Base-by-base conservation (phyloP, 2,797 vertebrate species). In the Threskiornis aethiopicus region DNA sequence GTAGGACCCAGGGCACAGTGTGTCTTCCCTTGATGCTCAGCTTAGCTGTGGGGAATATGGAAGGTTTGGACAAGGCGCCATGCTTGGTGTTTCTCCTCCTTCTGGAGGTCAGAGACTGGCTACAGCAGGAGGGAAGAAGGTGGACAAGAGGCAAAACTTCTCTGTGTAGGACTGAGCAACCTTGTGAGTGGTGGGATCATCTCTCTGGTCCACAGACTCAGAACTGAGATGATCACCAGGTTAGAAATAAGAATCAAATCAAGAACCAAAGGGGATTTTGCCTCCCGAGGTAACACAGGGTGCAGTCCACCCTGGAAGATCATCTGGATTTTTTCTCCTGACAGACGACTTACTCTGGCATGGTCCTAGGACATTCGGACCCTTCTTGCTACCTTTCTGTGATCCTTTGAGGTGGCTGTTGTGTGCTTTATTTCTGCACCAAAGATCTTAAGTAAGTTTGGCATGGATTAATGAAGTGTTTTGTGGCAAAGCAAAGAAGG, bases 131-230 rank as follows among this genome's bases (percentile, higher is more conserved):
- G 13, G 1, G 8, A 6, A 57, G 20, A 78, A 49, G 10, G 18
- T 46, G 42, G n/a, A 24, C 25, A 72, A 31, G 39, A 85, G 12
- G 9, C 13, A 79, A 77, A 66, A 5, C 13, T 75, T 67, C 61
- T 78, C 28, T 35, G 7, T 20, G 31, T 25, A 86, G 72, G 47
- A 86, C 29, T 4, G 2, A 78, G 25, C 18, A 77, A 21, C 17
- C 22, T 81, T 0, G 0, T 44, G n/a, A 51, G 44, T 71, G 16
- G 15, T 6, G 5, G 28, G 26, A 5, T 67, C 54, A n/a, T 24
- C 16, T 52, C 20, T 41, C 8, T 67, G 47, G 10, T 52, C 44
- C 47, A 81, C 72, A 83, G 16, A 44, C 65, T 88, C 49, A 84
- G 57, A 90, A 64, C n/a, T 57, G 61, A 84, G 49, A 37, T 33